Conservation (phyloP, 2,113 vertebrate species). For the Ophiodon elongatus region DNA sequence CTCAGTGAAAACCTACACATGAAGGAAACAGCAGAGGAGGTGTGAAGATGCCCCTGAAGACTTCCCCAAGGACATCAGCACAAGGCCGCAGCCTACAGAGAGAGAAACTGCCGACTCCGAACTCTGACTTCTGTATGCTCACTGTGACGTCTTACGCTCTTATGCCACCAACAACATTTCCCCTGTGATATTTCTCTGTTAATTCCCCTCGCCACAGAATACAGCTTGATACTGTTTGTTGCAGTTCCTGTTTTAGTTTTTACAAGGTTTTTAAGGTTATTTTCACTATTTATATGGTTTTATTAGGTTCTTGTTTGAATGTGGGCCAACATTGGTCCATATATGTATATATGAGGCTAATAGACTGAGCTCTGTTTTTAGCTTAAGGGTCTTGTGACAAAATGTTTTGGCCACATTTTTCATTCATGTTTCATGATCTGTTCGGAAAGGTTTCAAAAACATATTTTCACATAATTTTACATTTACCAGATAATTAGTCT, state of each 20-base stretch:
- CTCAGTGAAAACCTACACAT: slow-evolving; percentile 82
- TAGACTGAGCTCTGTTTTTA: slow-evolving; percentile 45
- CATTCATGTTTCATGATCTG: slow-evolving; percentile 33
- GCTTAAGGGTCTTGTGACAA: slow-evolving; percentile 23
- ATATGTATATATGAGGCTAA: slow-evolving; percentile 16
- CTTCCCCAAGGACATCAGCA: slow-evolving; percentile 57
- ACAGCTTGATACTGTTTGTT: slow-evolving; percentile 29
- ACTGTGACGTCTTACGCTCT: slow-evolving; percentile 74
- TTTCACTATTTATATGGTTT: slow-evolving; percentile 69
- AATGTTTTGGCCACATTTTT: slow-evolving; percentile 44
- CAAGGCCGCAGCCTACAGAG: slow-evolving; percentile 45
- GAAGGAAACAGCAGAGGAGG: slow-evolving; percentile 62
- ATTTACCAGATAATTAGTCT: slow-evolving; percentile 34
- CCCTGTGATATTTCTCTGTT: slow-evolving; percentile 37
- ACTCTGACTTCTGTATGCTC: slow-evolving; percentile 57
- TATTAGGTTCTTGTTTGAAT: slow-evolving; percentile 53
- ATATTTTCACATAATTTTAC: slow-evolving; percentile 40
- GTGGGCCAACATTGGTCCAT: slow-evolving; percentile 40
- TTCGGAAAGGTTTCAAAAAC: slow-evolving; percentile 27
- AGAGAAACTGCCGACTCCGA: slow-evolving; percentile 51
- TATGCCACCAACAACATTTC: slow-evolving; percentile 22
- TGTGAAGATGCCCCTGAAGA: slow-evolving; percentile 30
- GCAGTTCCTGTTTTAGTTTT: slow-evolving; percentile 59
- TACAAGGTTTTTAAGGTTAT: slow-evolving; percentile 55
- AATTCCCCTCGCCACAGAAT: slow-evolving; percentile 7